Base-by-base conservation (phyloP, 2,113 vertebrate genomes). In the Nothobranchius kuhntae region DNA sequence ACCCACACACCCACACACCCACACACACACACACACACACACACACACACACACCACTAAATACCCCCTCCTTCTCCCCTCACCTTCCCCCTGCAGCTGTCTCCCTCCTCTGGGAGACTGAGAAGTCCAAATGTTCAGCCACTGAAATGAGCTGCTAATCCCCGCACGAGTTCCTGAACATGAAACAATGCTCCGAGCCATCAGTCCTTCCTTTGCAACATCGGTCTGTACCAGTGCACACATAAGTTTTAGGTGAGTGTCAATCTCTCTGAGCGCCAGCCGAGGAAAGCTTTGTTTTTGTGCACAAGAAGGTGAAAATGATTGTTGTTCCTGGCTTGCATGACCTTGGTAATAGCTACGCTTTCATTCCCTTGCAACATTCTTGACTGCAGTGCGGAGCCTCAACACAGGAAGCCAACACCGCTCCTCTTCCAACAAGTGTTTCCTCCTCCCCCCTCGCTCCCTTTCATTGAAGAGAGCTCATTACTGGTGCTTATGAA, bases 401-500 rank as follows among this genome's bases (percentile, higher is more conserved):
- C 68, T 45, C 40, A 45, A 51, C 2, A 30, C 65, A 36, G 73
- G 42, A 67, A 78, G 66, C 79, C 67, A 57, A 78, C 77, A 77
- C 68, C 62, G 71, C 73, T 93, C 93, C 92, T 91, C 4, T 88
- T 90, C 61, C 93, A 93, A 95, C 94, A 93, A 95, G 78, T 78
- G 88, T 91, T 91, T 94, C 86, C 72, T 67, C 48, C 65, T 84
- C 48, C 61, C 74, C 48, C 61, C 72, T 66, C 68, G 51, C 57
- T 75, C 30, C 52, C 69, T 80, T 81, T 88, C 82, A 80, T 10
- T 77, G 87, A 91, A 79, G 92, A 90, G 86, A 93, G 91, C 91
- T 96, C 94, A 95, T 96, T 95, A 95, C 90, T 92, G 87, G 89
- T 91, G 91, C 93, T 89, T 89, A 94, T 94, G 93, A 94, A 94